Percentiles rank a stretch among this genome's conserved stretches.
These are phyloP conservation scores for Alloscopus bannaensis DNA, from an alignment of 2,888 invertebrate species.

Conservation along the genomic window DNA sequence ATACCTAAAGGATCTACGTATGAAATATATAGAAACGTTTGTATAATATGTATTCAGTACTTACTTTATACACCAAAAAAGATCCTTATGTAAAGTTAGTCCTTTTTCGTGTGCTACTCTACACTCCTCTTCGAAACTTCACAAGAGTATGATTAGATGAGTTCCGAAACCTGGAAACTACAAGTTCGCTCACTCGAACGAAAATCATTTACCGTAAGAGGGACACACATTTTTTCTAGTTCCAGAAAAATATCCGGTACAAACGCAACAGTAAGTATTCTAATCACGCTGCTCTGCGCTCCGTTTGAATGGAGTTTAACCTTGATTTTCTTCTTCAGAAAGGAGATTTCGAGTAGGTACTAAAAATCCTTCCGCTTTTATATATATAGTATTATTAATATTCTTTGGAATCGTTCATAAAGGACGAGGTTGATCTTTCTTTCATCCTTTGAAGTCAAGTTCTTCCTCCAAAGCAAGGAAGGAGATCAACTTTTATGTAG, in stretches of 20 bases:
- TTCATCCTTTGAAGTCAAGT: not conserved
- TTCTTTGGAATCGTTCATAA: too few species aligned
- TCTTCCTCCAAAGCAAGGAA: not conserved
- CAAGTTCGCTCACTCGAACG: slow-evolving; percentile 2
- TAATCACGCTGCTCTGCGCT: slow-evolving; percentile 28
- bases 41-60: too few species aligned
- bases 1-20: not conserved
- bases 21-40: too few species aligned
- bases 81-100: not conserved
- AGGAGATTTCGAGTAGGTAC: not conserved
- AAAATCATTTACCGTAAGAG: slow-evolving; percentile 1
- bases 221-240: not conserved
- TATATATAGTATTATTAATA: too few species aligned
- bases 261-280: slow-evolving; percentile 17
- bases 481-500: not conserved
- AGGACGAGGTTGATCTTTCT: not conserved
- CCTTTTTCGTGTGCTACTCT: not conserved
- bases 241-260: not conserved
- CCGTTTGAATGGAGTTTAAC: slow-evolving; percentile 42
- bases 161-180: not conserved
- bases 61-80: too few species aligned
- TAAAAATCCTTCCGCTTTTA: too few species aligned
- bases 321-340: slow-evolving; percentile 35
- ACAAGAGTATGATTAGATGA: not conserved
- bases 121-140: not conserved